Percentiles rank a stretch among this genome's conserved stretches.
Evolutionary conservation across 37 sponge, comb jelly and placozoan species (phyloP).

Genomic region (Aphrocallistes beatrix): DNA sequence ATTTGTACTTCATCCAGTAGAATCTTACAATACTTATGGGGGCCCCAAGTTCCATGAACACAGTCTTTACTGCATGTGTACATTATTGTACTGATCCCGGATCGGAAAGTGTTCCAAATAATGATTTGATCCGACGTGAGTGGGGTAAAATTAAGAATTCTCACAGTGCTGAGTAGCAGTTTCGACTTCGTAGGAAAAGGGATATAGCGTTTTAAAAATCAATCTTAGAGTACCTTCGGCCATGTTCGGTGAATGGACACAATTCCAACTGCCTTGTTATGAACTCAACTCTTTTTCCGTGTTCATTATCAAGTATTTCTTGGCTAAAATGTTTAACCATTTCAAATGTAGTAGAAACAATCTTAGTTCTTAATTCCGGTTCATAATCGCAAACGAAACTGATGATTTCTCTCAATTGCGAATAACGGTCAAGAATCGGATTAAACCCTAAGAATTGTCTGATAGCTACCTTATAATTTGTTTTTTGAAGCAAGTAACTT

Average conservation of each 20-base stretch:
- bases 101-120: no score
- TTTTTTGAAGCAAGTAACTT: not conserved
- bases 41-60: not conserved
- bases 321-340: not conserved
- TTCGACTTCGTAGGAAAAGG: not conserved
- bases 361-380: not conserved
- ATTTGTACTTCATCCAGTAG: not conserved
- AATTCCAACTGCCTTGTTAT: not conserved
- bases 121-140: not conserved
- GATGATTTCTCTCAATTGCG: not conserved
- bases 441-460: not conserved
- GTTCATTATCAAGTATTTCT: not conserved
- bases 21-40: not conserved
- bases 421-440: not conserved
- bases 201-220: not conserved
- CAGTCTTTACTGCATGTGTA: not conserved
- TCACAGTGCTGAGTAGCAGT: not conserved
- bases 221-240: not conserved
- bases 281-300: not conserved
- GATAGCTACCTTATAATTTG: not conserved
- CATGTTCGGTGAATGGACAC: conserved; percentile 6
- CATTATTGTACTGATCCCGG: not conserved
- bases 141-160: not conserved
- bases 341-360: not conserved
- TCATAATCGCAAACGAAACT: not conserved